Evolutionary conservation across 2,797 vertebrate genomes (phyloP).

Genomic region (Syncerus caffer): DNA sequence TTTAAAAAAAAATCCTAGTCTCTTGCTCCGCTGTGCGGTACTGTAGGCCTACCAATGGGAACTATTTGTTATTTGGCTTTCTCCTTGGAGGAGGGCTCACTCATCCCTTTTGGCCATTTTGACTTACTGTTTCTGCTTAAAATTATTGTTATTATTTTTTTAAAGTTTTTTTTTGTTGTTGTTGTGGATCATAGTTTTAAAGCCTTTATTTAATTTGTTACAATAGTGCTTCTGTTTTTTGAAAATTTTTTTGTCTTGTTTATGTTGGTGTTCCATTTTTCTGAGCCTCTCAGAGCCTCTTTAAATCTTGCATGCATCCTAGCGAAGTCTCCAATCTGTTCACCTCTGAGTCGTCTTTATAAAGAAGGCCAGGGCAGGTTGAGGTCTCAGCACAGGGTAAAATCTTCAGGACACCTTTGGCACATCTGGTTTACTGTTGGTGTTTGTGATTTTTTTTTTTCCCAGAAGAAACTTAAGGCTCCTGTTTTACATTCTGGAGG

Average conservation of each 20-base stretch:
- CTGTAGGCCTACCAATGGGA: conserved; percentile 51
- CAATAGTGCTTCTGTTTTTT: neutral
- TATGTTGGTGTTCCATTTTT: neutral
- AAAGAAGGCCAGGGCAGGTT: neutral
- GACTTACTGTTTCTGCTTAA: neutral
- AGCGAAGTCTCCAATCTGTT: neutral
- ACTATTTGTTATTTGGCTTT: conserved; percentile 64
- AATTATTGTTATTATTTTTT: neutral
- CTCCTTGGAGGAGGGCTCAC: conserved; percentile 11
- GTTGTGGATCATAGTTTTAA: neutral
- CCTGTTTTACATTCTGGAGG: neutral
- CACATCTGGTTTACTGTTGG: neutral
- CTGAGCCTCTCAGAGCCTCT: neutral
- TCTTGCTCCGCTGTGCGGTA: neutral
- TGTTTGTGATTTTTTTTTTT: neutral
- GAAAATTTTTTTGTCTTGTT: neutral
- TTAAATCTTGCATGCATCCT: neutral
- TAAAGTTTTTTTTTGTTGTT: neutral
- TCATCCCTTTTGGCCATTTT: neutral
- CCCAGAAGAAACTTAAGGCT: neutral
- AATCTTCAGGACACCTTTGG: neutral
- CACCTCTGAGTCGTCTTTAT: neutral
- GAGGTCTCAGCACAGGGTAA: neutral
- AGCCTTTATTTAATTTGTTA: neutral
- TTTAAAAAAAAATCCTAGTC: conserved; percentile 1